A percentile compares a stretch with the other conserved stretches of the same genome.
These are phyloP conservation scores for Phaethornis superciliosus DNA, from an alignment of 2,113 vertebrate species.

Conservation along the genomic window DNA sequence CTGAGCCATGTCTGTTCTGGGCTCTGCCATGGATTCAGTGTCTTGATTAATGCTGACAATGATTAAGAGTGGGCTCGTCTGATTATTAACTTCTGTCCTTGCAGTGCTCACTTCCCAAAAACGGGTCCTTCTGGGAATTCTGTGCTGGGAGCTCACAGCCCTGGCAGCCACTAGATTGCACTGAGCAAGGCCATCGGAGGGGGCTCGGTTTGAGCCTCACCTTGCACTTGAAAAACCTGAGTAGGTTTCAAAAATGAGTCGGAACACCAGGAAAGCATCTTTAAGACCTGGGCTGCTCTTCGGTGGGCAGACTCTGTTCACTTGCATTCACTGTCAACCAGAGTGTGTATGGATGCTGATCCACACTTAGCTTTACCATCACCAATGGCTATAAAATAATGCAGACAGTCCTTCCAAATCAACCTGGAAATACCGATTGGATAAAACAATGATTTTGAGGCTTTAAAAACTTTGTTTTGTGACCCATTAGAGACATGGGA, in stretches of 20 bases:
- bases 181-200: background rate
- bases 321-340: background rate
- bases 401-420: background rate
- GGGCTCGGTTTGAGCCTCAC: rapidly evolving
- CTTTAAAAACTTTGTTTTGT: background rate
- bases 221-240: background rate
- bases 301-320: background rate
- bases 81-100: background rate
- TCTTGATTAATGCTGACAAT: background rate
- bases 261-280: background rate
- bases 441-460: background rate
- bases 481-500: background rate
- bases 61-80: background rate
- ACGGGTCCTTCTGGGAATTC: background rate
- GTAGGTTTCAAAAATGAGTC: background rate
- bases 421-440: background rate
- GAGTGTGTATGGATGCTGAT: background rate
- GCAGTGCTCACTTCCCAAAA: background rate
- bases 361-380: background rate
- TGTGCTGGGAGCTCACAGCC: background rate
- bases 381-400: background rate
- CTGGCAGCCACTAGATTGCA: background rate
- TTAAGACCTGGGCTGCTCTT: background rate
- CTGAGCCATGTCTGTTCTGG: background rate
- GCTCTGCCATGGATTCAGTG: background rate